phyloP scores from a whole-genome alignment of 2,888 invertebrate genomes.

The Mystacides longicornis region DNA sequence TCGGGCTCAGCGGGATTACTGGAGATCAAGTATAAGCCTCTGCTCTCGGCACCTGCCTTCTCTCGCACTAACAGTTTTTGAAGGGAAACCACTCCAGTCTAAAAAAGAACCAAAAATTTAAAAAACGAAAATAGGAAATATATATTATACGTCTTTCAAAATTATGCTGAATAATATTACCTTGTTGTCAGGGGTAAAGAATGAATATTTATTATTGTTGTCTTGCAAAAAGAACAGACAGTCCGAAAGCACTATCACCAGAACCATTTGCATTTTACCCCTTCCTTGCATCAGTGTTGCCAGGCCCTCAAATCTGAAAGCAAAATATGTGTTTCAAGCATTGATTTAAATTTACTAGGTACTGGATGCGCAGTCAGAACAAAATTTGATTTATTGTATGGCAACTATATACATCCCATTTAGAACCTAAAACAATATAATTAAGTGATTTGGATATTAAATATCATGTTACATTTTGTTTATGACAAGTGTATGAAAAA shows the following conservation, averaged over 20 bases:
- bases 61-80: conserved; percentile 88
- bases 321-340: too few relatives aligned
- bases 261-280: conserved; percentile 80
- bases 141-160: too few relatives aligned
- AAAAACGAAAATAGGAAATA: not conserved
- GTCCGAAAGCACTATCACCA: conserved; percentile 86
- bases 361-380: too few relatives aligned
- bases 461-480: too few relatives aligned
- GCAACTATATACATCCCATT: too few relatives aligned
- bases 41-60: conserved; percentile 86
- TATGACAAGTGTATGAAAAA: too few relatives aligned
- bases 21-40: conserved; percentile 87
- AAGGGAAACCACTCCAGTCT: conserved; percentile 89
- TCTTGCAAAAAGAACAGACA: conserved; percentile 87
- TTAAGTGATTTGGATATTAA: too few relatives aligned
- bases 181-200: conserved; percentile 92
- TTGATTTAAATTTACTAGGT: too few relatives aligned
- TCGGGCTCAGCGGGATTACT: conserved; percentile 88
- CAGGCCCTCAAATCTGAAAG: conserved; percentile 71
- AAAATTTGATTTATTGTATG: too few relatives aligned
- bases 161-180: conserved; percentile 36
- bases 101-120: conserved; percentile 27
- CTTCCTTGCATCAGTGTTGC: conserved; percentile 86
- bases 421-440: too few relatives aligned
- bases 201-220: conserved; percentile 86